Evolutionary conservation across 1,140 invertebrate species (phyloP), one percentile per base, ranked within the genome.

Genomic region (Habropoda laboriosa): DNA sequence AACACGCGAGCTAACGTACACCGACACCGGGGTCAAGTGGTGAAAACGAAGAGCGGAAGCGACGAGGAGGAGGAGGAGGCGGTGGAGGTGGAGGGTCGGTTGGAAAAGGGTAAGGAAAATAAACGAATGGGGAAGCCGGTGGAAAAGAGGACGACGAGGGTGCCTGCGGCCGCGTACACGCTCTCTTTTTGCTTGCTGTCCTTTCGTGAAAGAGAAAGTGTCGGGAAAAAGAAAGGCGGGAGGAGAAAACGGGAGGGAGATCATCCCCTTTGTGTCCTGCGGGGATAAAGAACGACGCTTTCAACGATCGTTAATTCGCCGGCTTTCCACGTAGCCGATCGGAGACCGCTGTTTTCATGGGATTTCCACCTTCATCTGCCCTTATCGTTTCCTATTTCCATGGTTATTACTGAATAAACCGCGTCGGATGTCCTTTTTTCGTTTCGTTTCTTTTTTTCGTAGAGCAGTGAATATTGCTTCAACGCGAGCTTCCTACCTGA

Each of bases 1-100:
- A 35, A 58, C 70, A 51, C n/a, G 38, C 24, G 76, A 63, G 60
- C 35, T 42, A 27, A 51, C 45, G 5, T 10, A n/a, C 24, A 42
- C 47, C 18, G 30, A 47, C 21, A 35, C 40, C 60, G 64, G 73
- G 82, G 82, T 85, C 82, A 85, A 85, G 70, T 68, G 67, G 63
- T 71, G 79, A 60, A 81, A 87, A 67, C 38, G 68, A 68, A 72
- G 71, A 61, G 61, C 16, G 57, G 49, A 45, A 76, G 49, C 71
- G 8, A 55, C 72, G 57, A 24, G 35, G 12, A 21, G 57, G 49
- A 49, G n/a, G n/a, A n/a, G n/a, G n/a, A n/a, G n/a, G n/a, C n/a
- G n/a, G n/a, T n/a, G n/a, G n/a, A 53, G 75, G 73, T 24, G 24
- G 24, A 2, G 51, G n/a, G n/a, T n/a, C n/a, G n/a, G n/a, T n/a